Percentiles rank a stretch among this genome's conserved stretches.
Conservation (phyloP, 2,797 vertebrate genomes). For the Mycteria americana region DNA sequence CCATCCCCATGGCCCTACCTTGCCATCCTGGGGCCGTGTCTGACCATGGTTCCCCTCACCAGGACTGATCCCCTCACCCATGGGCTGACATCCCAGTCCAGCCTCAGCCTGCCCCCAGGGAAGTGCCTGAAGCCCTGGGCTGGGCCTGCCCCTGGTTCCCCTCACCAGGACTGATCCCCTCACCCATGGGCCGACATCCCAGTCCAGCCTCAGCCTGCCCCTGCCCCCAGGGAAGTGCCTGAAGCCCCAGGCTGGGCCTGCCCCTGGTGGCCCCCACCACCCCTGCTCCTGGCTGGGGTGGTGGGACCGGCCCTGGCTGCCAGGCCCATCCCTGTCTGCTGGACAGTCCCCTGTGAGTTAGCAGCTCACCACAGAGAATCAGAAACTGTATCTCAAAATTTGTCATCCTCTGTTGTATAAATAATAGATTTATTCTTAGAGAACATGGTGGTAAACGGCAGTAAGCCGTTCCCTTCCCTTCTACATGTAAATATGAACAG, state of each 20-base stretch:
- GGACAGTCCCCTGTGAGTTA: background rate
- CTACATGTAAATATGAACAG: background rate
- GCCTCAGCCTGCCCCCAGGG: background rate
- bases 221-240: background rate
- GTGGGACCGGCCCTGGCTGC: too few species aligned
- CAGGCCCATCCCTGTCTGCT: background rate
- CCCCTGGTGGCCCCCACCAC: rapidly evolving
- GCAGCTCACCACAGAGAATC: background rate
- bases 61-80: background rate
- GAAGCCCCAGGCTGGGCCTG: background rate
- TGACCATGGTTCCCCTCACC: background rate
- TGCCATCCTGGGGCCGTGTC: background rate
- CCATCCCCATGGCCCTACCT: background rate
- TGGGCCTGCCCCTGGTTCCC: background rate
- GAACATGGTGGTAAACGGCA: background rate
- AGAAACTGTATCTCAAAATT: background rate
- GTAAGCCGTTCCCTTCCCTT: background rate
- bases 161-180: background rate
- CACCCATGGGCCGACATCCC: background rate
- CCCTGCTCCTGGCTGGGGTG: background rate
- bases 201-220: background rate
- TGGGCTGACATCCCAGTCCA: background rate
- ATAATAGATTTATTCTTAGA: background rate
- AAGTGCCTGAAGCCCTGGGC: background rate
- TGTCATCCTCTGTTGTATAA: background rate